Evolutionary conservation across 2,113 vertebrate species (phyloP), one percentile per base, ranked within the genome.

Genomic region (Sporophila hypoxantha): DNA sequence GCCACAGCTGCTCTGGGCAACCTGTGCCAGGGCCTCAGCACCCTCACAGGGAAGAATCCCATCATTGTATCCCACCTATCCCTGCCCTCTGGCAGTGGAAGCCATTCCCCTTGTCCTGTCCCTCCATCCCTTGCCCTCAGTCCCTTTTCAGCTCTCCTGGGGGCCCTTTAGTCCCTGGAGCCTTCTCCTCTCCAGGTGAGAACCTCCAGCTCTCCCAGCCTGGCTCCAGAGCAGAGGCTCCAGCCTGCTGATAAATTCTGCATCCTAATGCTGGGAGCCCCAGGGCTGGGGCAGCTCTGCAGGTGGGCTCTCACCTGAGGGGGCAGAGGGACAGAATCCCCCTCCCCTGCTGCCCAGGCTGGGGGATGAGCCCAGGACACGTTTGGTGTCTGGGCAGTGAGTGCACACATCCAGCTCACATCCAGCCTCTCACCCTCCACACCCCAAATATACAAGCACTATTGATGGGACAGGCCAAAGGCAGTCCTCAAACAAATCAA

Each of bases 1-100:
- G 29, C 17, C 76, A 46, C 39, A 80, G 68, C 39, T 46, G 0
- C 53, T 18, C 29, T 60, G 68, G 29, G 9, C 13, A 66, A 0
- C 25, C 34, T 56, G 57, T 32, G 30, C 49, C 67, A 59, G 37
- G 21, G 66, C 13, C 36, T 70, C 1, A 0, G 0, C 14, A 12
- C 3, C 4, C 13, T 32, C 30, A 36, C 26, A 67, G 17, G 13
- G 32, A 37, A 10, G 4, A 59, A 76, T 32, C 1, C 29, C 57
- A 19, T 10, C 32, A 7, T 5, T 10, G 6, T 23, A 74, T 9
- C 10, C 56, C 20, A 29, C 5, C 42, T 5, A 18, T 0, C 32
- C 17, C 44, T 32, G 17, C 26, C 32, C 70, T 6, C 53, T 59
- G 53, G 21, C 46, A 76, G 14, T 13, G 9, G 10, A 52, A 32